These are phyloP conservation scores for Rostratula benghalensis DNA, from an alignment of 2,113 vertebrate genomes.

Conservation along the genomic window DNA sequence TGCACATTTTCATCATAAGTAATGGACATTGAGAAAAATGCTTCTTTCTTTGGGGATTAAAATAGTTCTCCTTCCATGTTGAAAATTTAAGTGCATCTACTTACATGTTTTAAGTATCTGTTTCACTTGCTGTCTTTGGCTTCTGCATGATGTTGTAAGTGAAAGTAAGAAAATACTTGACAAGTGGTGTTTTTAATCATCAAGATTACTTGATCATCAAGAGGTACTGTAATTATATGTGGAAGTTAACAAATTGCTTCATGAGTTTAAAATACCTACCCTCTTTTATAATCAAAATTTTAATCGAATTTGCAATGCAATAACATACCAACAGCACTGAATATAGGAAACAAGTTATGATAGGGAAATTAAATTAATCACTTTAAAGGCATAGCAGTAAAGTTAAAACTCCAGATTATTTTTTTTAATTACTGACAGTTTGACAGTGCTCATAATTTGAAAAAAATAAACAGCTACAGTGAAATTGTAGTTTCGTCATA, in stretches of 20 bases:
- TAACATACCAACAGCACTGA: conserved; percentile 8
- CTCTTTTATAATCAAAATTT: background rate
- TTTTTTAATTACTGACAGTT: background rate
- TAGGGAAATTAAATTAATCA: conserved; percentile 30
- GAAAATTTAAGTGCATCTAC: background rate
- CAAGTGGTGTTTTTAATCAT: background rate
- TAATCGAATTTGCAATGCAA: conserved; percentile 3
- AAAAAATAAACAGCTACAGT: background rate
- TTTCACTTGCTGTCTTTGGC: background rate
- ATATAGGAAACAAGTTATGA: conserved; percentile 5
- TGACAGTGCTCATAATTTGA: background rate
- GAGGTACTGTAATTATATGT: background rate
- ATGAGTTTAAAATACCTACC: background rate
- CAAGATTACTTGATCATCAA: background rate
- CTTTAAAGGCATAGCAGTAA: background rate
- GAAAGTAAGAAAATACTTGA: conserved; percentile 26
- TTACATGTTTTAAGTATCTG: background rate
- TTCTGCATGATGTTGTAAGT: background rate
- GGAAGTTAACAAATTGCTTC: conserved; percentile 9
- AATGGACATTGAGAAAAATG: background rate
- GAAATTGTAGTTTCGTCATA: background rate
- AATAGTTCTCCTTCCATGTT: background rate
- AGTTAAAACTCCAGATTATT: background rate
- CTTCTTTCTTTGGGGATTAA: background rate
- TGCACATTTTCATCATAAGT: background rate